These are phyloP conservation scores for Tanytarsus gracilentus DNA, from an alignment of 2,888 invertebrate species.

Conservation along the genomic window DNA sequence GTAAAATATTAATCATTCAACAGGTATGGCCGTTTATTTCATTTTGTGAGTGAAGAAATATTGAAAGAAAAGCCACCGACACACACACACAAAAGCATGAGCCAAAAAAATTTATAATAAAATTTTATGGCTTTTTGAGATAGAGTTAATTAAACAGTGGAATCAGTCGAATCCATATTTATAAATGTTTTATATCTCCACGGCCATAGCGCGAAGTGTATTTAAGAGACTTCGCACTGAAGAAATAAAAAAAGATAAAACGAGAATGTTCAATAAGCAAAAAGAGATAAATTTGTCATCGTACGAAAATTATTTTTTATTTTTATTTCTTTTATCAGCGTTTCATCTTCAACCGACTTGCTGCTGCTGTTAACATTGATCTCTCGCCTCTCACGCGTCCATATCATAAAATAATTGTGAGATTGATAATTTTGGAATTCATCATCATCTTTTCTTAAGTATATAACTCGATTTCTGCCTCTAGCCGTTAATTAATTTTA, in stretches of 20 bases:
- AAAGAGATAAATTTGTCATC: constrained; percentile 20
- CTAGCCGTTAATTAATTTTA: too few relatives aligned
- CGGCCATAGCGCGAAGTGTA: too few relatives aligned
- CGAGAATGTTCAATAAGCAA: constrained; percentile 18
- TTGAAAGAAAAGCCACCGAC: background rate
- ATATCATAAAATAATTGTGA: too few relatives aligned
- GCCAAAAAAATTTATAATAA: constrained; percentile 7
- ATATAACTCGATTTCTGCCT: too few relatives aligned
- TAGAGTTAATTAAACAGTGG: constrained; percentile 13
- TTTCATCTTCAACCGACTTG: constrained; percentile 4
- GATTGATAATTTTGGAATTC: too few relatives aligned
- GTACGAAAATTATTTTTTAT: constrained; percentile 16
- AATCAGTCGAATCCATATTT: constrained; percentile 10
- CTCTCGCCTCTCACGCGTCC: too few relatives aligned
- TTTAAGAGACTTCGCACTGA: too few relatives aligned
- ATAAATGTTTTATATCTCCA: background rate
- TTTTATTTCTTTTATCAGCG: background rate
- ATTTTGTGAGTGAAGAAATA: background rate
- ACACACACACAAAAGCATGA: background rate
- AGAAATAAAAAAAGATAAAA: constrained; percentile 1
- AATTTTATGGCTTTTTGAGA: background rate
- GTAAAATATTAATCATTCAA: constrained; percentile 8
- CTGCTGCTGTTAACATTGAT: background rate
- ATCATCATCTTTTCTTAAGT: too few relatives aligned
- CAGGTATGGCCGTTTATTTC: background rate